Evolutionary conservation across 2,797 vertebrate species (phyloP).

Genomic region (Ptychadena robeensis): DNA sequence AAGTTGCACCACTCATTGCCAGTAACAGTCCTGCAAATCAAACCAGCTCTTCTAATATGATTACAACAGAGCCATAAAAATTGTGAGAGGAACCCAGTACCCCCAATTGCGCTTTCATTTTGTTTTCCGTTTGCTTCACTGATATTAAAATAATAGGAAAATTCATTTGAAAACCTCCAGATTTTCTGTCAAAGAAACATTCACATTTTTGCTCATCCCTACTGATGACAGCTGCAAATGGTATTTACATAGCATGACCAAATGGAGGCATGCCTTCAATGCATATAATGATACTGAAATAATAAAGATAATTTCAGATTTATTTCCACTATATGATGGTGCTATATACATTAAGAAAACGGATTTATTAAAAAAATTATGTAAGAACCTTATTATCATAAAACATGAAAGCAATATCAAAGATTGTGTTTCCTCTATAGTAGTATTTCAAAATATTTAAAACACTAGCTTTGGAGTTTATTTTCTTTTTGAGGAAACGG

Average conservation of each 20-base stretch:
- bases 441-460: background rate
- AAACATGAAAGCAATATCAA: background rate
- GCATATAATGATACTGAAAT: no score
- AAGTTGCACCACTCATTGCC: background rate
- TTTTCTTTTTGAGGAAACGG: background rate
- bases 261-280: background rate
- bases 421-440: background rate
- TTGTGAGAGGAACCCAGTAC: no score
- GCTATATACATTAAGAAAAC: background rate
- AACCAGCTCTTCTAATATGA: background rate
- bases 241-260: background rate
- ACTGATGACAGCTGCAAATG: background rate
- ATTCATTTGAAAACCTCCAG: background rate
- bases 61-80: no score
- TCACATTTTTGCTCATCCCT: background rate
- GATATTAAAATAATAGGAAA: no score
- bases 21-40: constrained; percentile 2
- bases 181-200: background rate
- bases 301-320: background rate
- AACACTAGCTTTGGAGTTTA: background rate
- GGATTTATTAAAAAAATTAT: background rate
- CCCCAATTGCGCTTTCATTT: no score
- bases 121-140: no score
- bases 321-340: background rate
- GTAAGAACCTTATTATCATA: background rate